These are phyloP conservation scores for Lordiphosa mommai DNA, from an alignment of 1,140 invertebrate genomes.

Conservation along the genomic window DNA sequence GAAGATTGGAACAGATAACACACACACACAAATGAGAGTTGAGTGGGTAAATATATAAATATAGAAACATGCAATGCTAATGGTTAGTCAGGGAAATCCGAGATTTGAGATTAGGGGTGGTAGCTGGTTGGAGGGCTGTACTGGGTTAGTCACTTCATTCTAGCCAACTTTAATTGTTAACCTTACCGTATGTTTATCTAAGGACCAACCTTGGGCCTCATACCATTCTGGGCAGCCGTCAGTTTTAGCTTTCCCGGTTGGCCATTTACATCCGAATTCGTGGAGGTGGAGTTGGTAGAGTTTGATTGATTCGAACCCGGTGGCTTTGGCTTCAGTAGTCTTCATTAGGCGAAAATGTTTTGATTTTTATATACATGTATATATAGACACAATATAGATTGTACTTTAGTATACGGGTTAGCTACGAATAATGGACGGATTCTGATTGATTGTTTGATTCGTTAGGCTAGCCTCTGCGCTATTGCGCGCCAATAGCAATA, in stretches of 20 bases:
- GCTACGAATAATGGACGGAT: slow-evolving; percentile 15
- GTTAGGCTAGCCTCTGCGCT: slow-evolving; percentile 1
- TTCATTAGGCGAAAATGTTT: slow-evolving; percentile 23
- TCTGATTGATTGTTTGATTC: slow-evolving; percentile 8
- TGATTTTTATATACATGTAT: slow-evolving; percentile 13
- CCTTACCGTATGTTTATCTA: not conserved
- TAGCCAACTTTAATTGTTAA: not conserved
- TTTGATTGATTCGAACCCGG: slow-evolving; percentile 45
- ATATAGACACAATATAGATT: slow-evolving; percentile 32
- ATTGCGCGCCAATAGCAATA: slow-evolving; percentile 3
- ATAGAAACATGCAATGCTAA: slow-evolving; percentile 10
- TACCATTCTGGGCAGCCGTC: slow-evolving; percentile 11
- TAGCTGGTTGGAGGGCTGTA: too few species aligned
- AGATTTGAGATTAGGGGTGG: not conserved
- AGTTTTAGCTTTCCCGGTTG: slow-evolving; percentile 50
- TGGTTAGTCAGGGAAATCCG: slow-evolving; percentile 18
- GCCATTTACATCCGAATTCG: slow-evolving; percentile 48
- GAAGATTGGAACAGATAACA: slow-evolving; percentile 3
- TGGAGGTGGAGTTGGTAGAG: slow-evolving; percentile 55
- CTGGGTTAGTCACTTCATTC: not conserved
- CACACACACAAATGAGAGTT: not conserved
- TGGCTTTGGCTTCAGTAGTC: slow-evolving; percentile 57
- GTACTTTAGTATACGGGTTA: slow-evolving; percentile 2
- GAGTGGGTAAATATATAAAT: not conserved
- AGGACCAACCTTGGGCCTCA: not conserved